Conservation (phyloP, 2,797 vertebrate genomes). For the Phylloscopus collybita region DNA sequence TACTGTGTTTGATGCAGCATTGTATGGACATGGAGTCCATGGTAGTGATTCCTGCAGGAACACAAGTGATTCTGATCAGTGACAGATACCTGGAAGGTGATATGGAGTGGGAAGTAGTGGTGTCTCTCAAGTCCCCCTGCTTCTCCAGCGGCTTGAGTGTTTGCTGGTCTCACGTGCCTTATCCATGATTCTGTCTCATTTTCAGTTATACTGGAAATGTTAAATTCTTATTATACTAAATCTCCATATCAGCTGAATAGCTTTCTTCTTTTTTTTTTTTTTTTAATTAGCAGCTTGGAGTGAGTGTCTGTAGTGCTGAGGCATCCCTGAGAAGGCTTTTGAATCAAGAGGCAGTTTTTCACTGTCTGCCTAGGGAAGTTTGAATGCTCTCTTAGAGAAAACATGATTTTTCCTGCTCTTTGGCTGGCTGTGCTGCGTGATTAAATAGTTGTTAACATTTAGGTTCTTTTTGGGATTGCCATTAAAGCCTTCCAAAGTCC, state of each 20-base stretch:
- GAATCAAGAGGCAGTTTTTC: neutral
- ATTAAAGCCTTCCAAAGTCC: slow-evolving; percentile 23
- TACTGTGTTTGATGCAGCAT: neutral
- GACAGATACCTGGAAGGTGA: neutral
- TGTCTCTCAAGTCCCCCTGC: neutral
- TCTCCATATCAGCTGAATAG: neutral
- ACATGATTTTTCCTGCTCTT: neutral
- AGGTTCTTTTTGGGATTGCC: neutral
- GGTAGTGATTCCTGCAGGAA: neutral
- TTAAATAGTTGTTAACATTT: slow-evolving; percentile 44
- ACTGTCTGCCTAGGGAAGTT: neutral
- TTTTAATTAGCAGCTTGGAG: neutral
- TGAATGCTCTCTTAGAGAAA: neutral
- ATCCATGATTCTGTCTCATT: neutral
- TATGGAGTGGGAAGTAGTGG: neutral
- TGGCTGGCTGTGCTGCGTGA: neutral
- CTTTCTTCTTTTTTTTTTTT: neutral
- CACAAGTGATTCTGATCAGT: neutral
- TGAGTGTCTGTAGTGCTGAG: neutral
- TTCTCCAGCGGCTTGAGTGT: neutral
- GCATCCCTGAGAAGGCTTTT: neutral
- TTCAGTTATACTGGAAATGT: neutral
- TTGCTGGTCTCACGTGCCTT: neutral
- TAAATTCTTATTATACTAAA: neutral
- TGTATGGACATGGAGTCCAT: neutral